Evolutionary conservation across 2,113 vertebrate species (phyloP).

Genomic region (Actenoides hombroni): DNA sequence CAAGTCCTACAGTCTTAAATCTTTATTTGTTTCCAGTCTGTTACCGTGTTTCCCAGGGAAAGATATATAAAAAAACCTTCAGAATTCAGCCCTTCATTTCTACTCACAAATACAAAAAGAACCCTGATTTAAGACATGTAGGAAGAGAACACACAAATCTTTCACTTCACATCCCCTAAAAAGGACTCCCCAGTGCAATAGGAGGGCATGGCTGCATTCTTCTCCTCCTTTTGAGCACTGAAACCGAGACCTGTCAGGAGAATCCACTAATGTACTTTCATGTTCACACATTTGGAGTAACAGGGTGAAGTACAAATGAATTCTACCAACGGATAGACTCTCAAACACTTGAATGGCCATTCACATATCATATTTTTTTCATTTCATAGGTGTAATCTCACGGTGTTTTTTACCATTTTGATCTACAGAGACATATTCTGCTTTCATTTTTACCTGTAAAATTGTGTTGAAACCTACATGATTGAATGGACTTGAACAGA

Average conservation of each 20-base stretch:
- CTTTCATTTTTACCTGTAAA: not conserved
- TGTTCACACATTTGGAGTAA: not conserved
- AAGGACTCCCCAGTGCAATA: not conserved
- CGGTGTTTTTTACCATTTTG: not conserved
- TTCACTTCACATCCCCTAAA: not conserved
- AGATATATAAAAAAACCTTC: not conserved
- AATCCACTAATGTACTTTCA: not conserved
- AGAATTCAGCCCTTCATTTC: not conserved
- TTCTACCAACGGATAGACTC: not conserved
- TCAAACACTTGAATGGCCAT: not conserved
- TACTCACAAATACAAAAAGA: not conserved
- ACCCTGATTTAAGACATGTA: not conserved
- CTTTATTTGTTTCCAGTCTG: not conserved
- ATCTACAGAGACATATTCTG: not conserved
- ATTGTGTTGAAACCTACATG: not conserved
- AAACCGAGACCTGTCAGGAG: fast-evolving
- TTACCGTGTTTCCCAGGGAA: not conserved
- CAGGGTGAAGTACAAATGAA: not conserved
- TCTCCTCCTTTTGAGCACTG: not conserved
- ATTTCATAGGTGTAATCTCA: not conserved
- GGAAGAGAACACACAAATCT: not conserved
- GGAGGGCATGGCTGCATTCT: not conserved
- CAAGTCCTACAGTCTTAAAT: not conserved
- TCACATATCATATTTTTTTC: not conserved
- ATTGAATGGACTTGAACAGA: not conserved